Evolutionary conservation across 2,888 invertebrate species (phyloP).

Genomic region (Palloptera scutellata): DNA sequence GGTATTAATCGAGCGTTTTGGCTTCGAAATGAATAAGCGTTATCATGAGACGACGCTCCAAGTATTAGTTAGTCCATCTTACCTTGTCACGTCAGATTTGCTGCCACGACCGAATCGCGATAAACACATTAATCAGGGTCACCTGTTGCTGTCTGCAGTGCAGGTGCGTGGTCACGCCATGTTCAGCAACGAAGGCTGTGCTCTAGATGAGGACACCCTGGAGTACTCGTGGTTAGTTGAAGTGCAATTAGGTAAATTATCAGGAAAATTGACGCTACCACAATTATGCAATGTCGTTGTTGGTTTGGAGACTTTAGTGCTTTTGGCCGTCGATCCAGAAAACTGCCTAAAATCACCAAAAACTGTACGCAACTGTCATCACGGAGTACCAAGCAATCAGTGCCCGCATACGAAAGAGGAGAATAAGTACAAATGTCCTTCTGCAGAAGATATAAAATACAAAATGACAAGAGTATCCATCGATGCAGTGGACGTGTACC

Average conservation of each 20-base stretch:
- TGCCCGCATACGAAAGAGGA: constrained; percentile 76
- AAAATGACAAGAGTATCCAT: constrained; percentile 88
- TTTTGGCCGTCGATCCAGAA: constrained; percentile 87
- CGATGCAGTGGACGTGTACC: constrained; percentile 88
- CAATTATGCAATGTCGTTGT: constrained; percentile 88
- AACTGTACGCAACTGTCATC: constrained; percentile 79
- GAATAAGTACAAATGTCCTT: constrained; percentile 79
- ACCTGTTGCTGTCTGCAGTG: constrained; percentile 83
- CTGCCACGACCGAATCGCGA: constrained; percentile 74
- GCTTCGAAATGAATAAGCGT: constrained; percentile 96
- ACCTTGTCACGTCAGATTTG: constrained; percentile 80
- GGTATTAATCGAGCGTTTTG: constrained; percentile 86
- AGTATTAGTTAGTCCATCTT: constrained; percentile 86
- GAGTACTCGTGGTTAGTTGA: constrained; percentile 99
- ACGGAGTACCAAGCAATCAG: constrained; percentile 75
- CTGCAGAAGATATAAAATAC: constrained; percentile 89
- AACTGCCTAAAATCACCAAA: constrained; percentile 87
- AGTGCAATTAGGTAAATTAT: constrained; percentile 90
- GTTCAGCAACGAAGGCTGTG: constrained; percentile 92
- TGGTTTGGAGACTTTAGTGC: constrained; percentile 86
- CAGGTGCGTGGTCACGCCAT: constrained; percentile 94
- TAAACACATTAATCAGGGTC: constrained; percentile 81
- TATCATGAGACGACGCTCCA: constrained; percentile 93
- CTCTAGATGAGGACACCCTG: constrained; percentile 90
- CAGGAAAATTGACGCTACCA: constrained; percentile 88